These are phyloP conservation scores for Pristiophorus japonicus DNA, from an alignment of 2,113 vertebrate species.

Conservation along the genomic window DNA sequence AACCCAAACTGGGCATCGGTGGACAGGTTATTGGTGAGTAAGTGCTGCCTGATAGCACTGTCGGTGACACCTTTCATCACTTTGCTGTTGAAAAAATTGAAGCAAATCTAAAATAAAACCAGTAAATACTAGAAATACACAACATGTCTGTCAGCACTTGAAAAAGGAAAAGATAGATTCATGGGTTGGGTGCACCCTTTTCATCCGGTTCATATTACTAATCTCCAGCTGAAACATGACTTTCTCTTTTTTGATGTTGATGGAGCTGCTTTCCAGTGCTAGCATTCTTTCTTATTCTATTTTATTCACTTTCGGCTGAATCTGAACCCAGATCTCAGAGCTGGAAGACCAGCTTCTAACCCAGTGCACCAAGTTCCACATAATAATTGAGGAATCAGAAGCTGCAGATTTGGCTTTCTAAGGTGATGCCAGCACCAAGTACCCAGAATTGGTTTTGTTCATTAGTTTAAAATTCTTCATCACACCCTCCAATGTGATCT, in stretches of 20 bases:
- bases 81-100: not conserved
- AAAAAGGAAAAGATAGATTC: not conserved
- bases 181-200: not conserved
- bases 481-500: not conserved
- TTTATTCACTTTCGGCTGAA: not conserved
- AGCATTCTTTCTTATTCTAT: not conserved
- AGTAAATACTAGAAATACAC: not conserved
- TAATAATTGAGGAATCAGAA: too few species aligned
- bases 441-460: not conserved
- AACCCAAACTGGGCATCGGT: too few species aligned
- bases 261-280: not conserved
- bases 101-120: not conserved
- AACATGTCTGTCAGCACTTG: not conserved
- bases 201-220: not conserved
- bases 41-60: too few species aligned
- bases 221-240: not conserved
- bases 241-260: not conserved
- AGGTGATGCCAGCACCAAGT: not conserved
- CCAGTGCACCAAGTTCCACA: too few species aligned
- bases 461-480: not conserved
- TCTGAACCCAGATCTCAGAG: not conserved
- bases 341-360: not conserved
- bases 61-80: too few species aligned
- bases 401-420: not conserved
- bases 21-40: too few species aligned